A percentile compares a stretch with the other conserved stretches of the same genome.
These are phyloP conservation scores for Drosophila monieri DNA, from an alignment of 2,888 invertebrate genomes.

Conservation along the genomic window DNA sequence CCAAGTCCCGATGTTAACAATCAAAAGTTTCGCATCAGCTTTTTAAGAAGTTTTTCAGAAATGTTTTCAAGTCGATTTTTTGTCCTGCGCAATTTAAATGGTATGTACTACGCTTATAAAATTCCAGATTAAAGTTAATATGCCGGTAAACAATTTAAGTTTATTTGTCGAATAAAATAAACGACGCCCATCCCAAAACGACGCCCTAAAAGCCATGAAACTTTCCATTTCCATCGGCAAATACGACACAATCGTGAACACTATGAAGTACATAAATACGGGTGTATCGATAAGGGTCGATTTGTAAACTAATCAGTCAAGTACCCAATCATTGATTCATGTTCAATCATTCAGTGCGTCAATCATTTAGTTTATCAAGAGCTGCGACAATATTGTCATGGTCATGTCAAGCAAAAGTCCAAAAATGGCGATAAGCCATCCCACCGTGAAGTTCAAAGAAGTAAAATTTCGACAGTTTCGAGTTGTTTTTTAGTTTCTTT, in stretches of 20 bases:
- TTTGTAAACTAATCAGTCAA: constrained; percentile 24
- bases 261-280: neutral
- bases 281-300: constrained; percentile 15
- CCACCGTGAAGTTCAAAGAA: neutral
- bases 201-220: constrained; percentile 15
- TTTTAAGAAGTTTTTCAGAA: constrained; percentile 12
- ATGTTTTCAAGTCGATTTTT: constrained; percentile 9
- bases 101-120: neutral
- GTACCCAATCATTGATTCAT: constrained; percentile 25
- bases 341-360: constrained; percentile 6
- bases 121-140: constrained; percentile 7
- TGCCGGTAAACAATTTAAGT: constrained; percentile 18
- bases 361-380: constrained; percentile 20
- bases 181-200: constrained; percentile 1
- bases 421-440: constrained; percentile 11
- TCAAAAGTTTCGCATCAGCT: constrained; percentile 47
- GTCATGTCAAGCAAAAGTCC: constrained; percentile 25
- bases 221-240: constrained; percentile 8
- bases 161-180: constrained; percentile 4
- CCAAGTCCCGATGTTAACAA: constrained; percentile 46
- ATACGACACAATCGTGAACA: constrained; percentile 2
- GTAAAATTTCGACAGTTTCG: neutral
- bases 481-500: constrained; percentile 1
- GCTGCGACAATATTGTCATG: constrained; percentile 5
- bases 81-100: constrained; percentile 20